Percentiles rank a stretch among this genome's conserved stretches.
These are phyloP conservation scores for Oligia strigilis DNA, from an alignment of 2,888 invertebrate genomes.

Conservation along the genomic window DNA sequence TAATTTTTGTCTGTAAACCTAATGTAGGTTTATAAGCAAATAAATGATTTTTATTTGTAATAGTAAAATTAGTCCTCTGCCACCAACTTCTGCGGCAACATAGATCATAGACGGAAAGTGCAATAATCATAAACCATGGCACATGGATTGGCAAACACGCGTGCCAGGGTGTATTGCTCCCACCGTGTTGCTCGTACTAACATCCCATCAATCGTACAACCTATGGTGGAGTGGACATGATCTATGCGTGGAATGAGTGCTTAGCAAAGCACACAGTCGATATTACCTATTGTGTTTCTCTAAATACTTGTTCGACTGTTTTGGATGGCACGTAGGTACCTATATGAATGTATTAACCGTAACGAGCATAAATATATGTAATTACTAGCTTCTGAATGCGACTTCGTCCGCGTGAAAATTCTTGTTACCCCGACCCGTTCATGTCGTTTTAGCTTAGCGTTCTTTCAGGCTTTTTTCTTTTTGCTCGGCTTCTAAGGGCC, in stretches of 20 bases:
- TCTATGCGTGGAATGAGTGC: neutral
- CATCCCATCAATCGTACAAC: neutral
- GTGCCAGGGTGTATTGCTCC: neutral
- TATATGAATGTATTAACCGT: too few relatives aligned
- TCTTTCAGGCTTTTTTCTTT: too few relatives aligned
- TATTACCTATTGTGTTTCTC: neutral
- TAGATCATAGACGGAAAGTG: slow-evolving; percentile 9
- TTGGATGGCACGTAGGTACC: neutral
- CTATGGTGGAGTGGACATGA: slow-evolving; percentile 4
- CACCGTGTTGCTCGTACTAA: neutral
- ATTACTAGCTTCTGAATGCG: too few relatives aligned
- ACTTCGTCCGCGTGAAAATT: too few relatives aligned
- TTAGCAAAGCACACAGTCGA: slow-evolving; percentile 3
- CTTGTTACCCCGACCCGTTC: too few relatives aligned
- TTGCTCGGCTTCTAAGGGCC: too few relatives aligned
- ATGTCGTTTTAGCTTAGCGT: too few relatives aligned
- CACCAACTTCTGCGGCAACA: neutral
- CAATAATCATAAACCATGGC: slow-evolving; percentile 22
- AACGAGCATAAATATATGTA: too few relatives aligned
- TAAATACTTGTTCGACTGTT: neutral
- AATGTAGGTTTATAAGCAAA: too few relatives aligned
- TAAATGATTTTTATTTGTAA: neutral
- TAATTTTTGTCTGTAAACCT: too few relatives aligned
- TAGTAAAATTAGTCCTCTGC: too few relatives aligned
- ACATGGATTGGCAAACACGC: neutral